These are phyloP conservation scores for Acrocephalus arundinaceus DNA, from an alignment of 2,113 vertebrate genomes.

Conservation along the genomic window DNA sequence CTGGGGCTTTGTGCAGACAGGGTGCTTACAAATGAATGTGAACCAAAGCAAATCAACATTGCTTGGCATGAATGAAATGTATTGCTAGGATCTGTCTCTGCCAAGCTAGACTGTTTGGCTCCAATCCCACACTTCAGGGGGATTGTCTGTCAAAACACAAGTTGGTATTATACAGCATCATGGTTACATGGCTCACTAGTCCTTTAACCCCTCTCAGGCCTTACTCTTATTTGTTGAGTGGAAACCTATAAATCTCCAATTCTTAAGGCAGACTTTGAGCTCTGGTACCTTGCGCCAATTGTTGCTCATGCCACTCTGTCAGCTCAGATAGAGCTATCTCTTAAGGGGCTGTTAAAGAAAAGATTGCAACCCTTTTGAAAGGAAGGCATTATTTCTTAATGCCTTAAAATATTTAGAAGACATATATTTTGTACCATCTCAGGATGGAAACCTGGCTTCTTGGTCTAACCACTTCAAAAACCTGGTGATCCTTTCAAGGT, in stretches of 20 bases:
- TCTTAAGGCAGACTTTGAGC: not conserved
- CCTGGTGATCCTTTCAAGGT: not conserved
- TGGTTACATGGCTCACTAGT: not conserved
- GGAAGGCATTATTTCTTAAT: not conserved
- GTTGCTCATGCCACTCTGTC: rapidly evolving
- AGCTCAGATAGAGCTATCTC: not conserved
- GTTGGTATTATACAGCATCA: constrained; percentile 15
- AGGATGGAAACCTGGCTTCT: not conserved
- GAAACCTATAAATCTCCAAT: not conserved
- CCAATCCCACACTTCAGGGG: constrained; percentile 21
- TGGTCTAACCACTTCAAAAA: not conserved
- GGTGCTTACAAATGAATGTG: constrained; percentile 58
- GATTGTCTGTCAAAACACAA: constrained; percentile 60
- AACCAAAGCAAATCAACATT: constrained; percentile 67
- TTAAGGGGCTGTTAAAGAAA: not conserved
- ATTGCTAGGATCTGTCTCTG: constrained; percentile 61
- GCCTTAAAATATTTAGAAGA: not conserved
- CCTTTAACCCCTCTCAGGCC: constrained; percentile 27
- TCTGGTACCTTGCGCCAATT: not conserved
- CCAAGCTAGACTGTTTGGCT: constrained; percentile 60
- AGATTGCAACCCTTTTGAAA: not conserved
- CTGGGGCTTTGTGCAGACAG: constrained; percentile 59
- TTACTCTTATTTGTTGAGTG: not conserved
- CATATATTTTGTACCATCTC: not conserved
- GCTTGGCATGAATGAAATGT: constrained; percentile 52